phyloP scores from a whole-genome alignment of 2,113 vertebrate species.

The Mandrillus leucophaeus region DNA sequence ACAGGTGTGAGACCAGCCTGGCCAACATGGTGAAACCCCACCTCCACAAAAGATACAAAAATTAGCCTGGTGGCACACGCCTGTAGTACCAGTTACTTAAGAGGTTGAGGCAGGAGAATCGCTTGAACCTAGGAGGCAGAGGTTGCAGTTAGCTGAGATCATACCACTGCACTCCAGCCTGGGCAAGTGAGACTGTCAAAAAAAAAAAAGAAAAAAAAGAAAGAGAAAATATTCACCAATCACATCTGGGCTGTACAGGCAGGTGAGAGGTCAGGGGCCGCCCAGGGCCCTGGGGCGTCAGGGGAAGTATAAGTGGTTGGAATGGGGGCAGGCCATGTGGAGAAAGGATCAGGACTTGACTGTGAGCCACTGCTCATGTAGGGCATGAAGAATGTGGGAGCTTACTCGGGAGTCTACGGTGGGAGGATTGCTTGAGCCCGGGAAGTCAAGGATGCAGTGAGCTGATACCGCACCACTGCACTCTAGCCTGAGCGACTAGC shows the following conservation, averaged over 20 bases:
- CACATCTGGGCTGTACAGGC: not conserved
- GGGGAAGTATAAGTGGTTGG: not conserved
- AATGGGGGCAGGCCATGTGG: not conserved
- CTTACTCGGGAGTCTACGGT: no score
- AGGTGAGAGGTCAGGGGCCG: not conserved
- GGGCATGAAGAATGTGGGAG: not conserved
- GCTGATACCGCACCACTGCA: no score
- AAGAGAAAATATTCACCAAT: constrained; percentile 23
- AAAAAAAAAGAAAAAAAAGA: no score
- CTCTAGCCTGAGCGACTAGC: no score
- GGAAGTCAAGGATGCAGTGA: no score
- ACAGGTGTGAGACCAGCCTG: not conserved
- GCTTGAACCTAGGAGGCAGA: not conserved
- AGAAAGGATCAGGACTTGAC: not conserved
- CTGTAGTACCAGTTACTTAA: no score
- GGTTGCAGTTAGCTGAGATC: not conserved
- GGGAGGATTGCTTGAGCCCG: no score
- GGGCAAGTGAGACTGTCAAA: no score
- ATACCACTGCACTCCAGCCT: not conserved
- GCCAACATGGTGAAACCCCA: not conserved
- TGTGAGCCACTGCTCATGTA: not conserved
- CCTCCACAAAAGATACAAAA: not conserved
- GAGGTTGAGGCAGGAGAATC: not conserved
- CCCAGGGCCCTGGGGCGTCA: not conserved
- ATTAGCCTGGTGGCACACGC: no score